Conservation (phyloP, 2,888 invertebrate species). For the Orthosia cruda region DNA sequence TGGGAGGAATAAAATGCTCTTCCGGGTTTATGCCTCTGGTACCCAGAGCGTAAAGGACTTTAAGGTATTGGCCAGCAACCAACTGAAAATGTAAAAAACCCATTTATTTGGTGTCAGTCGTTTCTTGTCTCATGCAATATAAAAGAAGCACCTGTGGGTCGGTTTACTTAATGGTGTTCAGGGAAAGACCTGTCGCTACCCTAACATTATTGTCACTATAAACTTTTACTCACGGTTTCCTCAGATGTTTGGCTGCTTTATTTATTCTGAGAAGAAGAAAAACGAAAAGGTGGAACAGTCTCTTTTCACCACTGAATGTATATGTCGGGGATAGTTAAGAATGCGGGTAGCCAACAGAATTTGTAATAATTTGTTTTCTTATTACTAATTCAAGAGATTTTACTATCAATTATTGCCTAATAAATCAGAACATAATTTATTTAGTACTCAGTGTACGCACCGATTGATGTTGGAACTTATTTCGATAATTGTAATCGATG, state of each 20-base stretch:
- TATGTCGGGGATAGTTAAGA: no score
- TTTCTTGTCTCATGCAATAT: conserved; percentile 31
- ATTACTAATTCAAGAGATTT: no score
- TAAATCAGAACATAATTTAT: no score
- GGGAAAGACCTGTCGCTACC: conserved; percentile 37
- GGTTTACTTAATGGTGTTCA: conserved; percentile 46
- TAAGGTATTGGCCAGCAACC: conserved; percentile 23
- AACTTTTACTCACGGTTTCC: conserved; percentile 44
- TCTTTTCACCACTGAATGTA: background rate
- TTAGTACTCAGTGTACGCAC: no score
- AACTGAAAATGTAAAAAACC: conserved; percentile 13
- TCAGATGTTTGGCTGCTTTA: conserved; percentile 26
- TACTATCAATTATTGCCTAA: no score
- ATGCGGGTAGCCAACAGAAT: no score
- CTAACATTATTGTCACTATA: conserved; percentile 55
- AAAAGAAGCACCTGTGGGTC: conserved; percentile 27
- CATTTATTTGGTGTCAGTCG: conserved; percentile 21
- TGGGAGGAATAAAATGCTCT: conserved; percentile 24
- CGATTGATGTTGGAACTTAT: no score
- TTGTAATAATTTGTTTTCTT: no score
- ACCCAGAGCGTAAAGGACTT: conserved; percentile 24
- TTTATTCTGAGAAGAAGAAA: conserved; percentile 29
- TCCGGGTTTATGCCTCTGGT: conserved; percentile 1
- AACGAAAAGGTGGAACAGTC: background rate
- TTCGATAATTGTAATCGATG: no score